phyloP scores from a whole-genome alignment of 1,140 invertebrate genomes.

The Phymorhynchus buccinoides region DNA sequence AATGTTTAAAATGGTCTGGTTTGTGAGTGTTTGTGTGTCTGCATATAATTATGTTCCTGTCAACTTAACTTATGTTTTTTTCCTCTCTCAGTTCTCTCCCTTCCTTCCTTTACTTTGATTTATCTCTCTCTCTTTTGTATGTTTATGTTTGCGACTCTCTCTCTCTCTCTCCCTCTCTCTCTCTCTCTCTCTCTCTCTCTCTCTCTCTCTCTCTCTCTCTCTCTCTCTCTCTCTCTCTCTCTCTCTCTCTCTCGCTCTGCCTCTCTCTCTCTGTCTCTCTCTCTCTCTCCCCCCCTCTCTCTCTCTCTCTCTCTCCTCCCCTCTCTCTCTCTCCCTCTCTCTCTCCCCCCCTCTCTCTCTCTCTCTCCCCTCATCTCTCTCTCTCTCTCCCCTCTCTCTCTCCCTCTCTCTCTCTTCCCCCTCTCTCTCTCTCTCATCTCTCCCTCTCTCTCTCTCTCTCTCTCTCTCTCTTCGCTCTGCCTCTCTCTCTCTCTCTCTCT shows the following conservation, averaged over 20 bases:
- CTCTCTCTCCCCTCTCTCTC: too few species aligned
- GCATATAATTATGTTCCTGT: background rate
- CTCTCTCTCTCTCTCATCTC: too few species aligned
- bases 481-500: too few species aligned
- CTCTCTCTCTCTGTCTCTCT: conserved; percentile 3
- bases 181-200: background rate
- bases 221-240: background rate
- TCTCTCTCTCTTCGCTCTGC: too few species aligned
- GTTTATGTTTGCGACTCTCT: too few species aligned
- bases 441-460: too few species aligned
- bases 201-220: background rate
- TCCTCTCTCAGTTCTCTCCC: too few species aligned
- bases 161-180: background rate
- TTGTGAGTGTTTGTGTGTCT: background rate
- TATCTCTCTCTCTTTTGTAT: too few species aligned
- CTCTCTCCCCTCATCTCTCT: conserved; percentile 2
- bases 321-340: background rate
- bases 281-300: conserved; percentile 11
- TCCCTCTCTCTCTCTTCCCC: too few species aligned
- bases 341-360: background rate
- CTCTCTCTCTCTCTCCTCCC: background rate
- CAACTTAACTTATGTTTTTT: background rate
- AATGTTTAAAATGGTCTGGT: too few species aligned
- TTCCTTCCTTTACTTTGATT: too few species aligned
- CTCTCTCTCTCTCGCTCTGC: too few species aligned